These are phyloP conservation scores for Cabera pusaria DNA, from an alignment of 2,888 invertebrate species.

Conservation along the genomic window DNA sequence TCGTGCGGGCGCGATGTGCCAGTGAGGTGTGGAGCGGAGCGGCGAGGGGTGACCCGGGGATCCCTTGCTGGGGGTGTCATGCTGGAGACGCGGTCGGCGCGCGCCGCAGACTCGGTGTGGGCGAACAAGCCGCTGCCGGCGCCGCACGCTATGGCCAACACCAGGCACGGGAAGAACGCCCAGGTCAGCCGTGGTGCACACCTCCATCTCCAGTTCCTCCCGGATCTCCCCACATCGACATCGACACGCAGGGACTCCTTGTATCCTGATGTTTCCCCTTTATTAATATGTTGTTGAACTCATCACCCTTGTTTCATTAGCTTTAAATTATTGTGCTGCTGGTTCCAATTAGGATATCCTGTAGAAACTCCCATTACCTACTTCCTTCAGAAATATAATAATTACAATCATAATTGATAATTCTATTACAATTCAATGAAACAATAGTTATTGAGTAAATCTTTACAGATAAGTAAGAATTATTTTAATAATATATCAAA, in stretches of 20 bases:
- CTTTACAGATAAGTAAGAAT: too few species aligned
- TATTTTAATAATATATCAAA: too few species aligned
- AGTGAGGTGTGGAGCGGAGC: conserved; percentile 65
- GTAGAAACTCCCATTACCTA: conserved; percentile 14
- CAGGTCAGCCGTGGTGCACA: conserved; percentile 75
- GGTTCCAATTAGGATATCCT: conserved; percentile 31
- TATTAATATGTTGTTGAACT: too few species aligned
- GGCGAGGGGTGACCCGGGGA: conserved; percentile 45
- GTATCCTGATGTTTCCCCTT: too few species aligned
- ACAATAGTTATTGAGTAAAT: too few species aligned
- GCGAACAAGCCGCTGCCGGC: conserved; percentile 84
- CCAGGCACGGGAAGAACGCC: conserved; percentile 88
- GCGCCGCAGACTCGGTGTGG: conserved; percentile 88
- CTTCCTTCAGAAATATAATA: neutral
- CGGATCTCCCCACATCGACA: too few species aligned
- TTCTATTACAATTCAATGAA: too few species aligned
- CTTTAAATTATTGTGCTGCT: conserved; percentile 3
- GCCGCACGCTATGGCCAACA: conserved; percentile 81
- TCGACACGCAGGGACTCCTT: neutral
- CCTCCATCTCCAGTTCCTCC: too few species aligned
- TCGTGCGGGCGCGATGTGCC: conserved; percentile 28
- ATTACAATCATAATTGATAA: too few species aligned
- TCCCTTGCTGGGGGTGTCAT: conserved; percentile 79
- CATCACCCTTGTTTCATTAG: conserved; percentile 1
- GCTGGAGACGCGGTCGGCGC: conserved; percentile 89